A percentile compares a stretch with the other conserved stretches of the same genome.
Conservation (phyloP, 2,797 vertebrate genomes). For the Sitta carolinensis region DNA sequence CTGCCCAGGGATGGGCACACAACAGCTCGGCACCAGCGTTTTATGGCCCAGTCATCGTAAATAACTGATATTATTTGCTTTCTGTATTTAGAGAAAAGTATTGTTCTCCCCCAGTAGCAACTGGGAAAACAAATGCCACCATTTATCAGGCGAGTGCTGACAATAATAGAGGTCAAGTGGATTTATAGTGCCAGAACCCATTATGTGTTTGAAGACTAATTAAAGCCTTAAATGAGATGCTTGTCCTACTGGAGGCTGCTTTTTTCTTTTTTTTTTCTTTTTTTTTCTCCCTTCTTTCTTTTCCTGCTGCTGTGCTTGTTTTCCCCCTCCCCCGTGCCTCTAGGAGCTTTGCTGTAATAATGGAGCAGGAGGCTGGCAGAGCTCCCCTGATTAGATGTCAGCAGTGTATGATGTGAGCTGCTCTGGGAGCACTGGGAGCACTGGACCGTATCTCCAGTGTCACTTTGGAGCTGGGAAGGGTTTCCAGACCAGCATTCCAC, state of each 20-base stretch:
- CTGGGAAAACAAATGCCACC: constrained; percentile 42
- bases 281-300: background rate
- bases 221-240: constrained; percentile 59
- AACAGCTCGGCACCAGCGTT: background rate
- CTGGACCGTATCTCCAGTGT: background rate
- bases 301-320: background rate
- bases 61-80: constrained; percentile 22
- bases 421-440: background rate
- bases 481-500: background rate
- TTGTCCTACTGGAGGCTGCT: constrained; percentile 27
- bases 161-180: constrained; percentile 65
- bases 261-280: background rate
- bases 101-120: constrained; percentile 28
- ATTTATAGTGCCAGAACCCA: constrained; percentile 55
- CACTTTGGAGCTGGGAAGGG: background rate
- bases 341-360: background rate
- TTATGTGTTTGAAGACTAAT: constrained; percentile 65
- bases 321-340: background rate
- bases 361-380: background rate
- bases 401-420: background rate
- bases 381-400: constrained; percentile 34
- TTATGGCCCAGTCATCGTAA: background rate
- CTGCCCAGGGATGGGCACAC: background rate
- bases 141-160: constrained; percentile 41
- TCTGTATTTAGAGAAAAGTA: background rate